phyloP scores from a whole-genome alignment of 2,113 vertebrate species.

The Daubentonia madagascariensis region DNA sequence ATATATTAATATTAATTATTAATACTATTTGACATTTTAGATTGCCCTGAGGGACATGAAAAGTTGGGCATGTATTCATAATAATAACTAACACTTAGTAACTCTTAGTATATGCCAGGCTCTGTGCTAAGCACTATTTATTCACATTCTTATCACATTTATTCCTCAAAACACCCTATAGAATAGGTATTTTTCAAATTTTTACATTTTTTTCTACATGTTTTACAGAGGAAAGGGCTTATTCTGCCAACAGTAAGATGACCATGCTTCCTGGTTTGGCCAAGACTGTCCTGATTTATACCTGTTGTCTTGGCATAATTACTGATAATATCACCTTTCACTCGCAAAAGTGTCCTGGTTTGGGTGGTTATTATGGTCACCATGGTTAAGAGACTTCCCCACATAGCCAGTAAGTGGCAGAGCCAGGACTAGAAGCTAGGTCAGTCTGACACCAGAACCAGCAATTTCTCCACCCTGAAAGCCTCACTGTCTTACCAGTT shows the following conservation, averaged over 20 bases:
- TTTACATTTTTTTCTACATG: not conserved
- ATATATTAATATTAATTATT: not conserved
- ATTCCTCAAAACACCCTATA: not conserved
- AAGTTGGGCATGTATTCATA: not conserved
- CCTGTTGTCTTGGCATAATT: not conserved
- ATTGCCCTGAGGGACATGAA: not conserved
- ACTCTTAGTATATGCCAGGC: not conserved
- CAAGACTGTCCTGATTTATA: not conserved
- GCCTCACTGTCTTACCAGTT: not conserved
- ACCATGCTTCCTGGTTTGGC: not conserved
- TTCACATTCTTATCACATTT: not conserved
- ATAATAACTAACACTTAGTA: not conserved
- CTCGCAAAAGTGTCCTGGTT: not conserved
- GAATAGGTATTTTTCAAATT: not conserved
- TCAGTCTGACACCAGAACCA: not conserved
- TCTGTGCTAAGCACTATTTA: not conserved
- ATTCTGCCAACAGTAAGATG: not conserved
- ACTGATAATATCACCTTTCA: not conserved
- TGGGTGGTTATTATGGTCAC: not conserved
- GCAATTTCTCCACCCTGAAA: not conserved
- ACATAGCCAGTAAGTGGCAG: not conserved
- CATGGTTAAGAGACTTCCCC: not conserved
- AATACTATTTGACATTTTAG: not conserved
- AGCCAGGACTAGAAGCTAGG: not conserved
- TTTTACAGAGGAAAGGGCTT: not conserved